Evolutionary conservation across 1,140 invertebrate genomes (phyloP).

Genomic region (Stenopsyche tienmushanensis): DNA sequence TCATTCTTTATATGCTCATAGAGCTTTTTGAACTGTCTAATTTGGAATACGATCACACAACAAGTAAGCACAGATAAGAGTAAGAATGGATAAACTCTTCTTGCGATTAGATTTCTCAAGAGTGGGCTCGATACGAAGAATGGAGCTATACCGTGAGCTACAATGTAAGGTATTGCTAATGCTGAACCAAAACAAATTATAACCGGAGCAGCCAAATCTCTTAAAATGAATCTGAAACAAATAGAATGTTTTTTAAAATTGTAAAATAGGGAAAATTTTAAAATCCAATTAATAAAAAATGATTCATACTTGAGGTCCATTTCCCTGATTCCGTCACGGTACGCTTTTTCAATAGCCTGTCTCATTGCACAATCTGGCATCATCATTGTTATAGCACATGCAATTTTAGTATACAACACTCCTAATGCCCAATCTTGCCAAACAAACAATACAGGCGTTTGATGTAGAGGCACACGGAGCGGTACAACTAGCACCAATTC

Average conservation of each 20-base stretch:
- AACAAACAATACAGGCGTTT: constrained; percentile 94
- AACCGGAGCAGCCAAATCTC: constrained; percentile 84
- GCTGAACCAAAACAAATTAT: constrained; percentile 84
- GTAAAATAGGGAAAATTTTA: too few relatives aligned
- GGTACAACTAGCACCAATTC: constrained; percentile 90
- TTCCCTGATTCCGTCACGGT: constrained; percentile 87
- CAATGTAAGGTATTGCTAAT: constrained; percentile 86
- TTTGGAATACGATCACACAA: constrained; percentile 75
- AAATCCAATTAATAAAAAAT: constrained; percentile 5
- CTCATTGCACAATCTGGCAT: constrained; percentile 94
- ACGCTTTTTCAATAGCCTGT: constrained; percentile 86
- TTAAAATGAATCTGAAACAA: constrained; percentile 73
- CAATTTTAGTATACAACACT: constrained; percentile 96
- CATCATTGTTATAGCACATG: constrained; percentile 96
- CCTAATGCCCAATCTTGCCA: constrained; percentile 97
- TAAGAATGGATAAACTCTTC: constrained; percentile 90
- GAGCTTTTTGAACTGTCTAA: constrained; percentile 88
- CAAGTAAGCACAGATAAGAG: constrained; percentile 69
- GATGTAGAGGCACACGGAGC: constrained; percentile 86
- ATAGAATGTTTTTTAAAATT: too few relatives aligned
- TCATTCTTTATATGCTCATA: constrained; percentile 99
- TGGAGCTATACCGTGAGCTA: constrained; percentile 82
- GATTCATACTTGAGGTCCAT: constrained; percentile 73
- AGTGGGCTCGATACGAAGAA: constrained; percentile 72
- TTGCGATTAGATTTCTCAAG: constrained; percentile 73